These are phyloP conservation scores for Dasysyrphus albostriatus DNA, from an alignment of 2,888 invertebrate species.

Conservation along the genomic window DNA sequence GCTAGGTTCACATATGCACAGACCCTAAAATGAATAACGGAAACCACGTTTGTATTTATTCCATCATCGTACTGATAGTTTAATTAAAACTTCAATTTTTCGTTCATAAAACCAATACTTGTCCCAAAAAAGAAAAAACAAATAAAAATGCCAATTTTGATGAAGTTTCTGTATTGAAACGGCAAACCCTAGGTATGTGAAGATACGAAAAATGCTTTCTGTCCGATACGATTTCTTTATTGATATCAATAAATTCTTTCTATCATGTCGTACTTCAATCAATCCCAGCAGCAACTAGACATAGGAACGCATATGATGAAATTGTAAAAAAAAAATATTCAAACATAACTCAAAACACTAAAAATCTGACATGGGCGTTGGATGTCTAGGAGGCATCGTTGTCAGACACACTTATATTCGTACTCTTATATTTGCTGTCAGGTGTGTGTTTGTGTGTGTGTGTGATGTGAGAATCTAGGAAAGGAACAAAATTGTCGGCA, in stretches of 20 bases:
- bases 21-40: no score
- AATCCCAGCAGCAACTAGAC: background rate
- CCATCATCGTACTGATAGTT: no score
- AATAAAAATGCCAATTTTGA: no score
- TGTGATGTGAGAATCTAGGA: background rate
- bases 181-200: background rate
- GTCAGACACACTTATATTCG: background rate
- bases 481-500: constrained; percentile 47
- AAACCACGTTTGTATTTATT: no score
- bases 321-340: constrained; percentile 8
- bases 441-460: background rate
- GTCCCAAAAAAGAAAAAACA: no score
- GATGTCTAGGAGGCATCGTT: background rate
- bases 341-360: constrained; percentile 13
- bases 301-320: background rate
- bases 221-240: background rate
- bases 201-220: background rate
- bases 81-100: no score
- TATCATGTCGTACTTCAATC: constrained; percentile 13
- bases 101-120: no score
- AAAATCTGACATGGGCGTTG: constrained; percentile 21
- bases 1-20: no score
- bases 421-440: background rate
- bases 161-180: background rate
- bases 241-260: constrained; percentile 13